Conservation (phyloP, 2,888 invertebrate species). For the Carterocephalus palaemon region DNA sequence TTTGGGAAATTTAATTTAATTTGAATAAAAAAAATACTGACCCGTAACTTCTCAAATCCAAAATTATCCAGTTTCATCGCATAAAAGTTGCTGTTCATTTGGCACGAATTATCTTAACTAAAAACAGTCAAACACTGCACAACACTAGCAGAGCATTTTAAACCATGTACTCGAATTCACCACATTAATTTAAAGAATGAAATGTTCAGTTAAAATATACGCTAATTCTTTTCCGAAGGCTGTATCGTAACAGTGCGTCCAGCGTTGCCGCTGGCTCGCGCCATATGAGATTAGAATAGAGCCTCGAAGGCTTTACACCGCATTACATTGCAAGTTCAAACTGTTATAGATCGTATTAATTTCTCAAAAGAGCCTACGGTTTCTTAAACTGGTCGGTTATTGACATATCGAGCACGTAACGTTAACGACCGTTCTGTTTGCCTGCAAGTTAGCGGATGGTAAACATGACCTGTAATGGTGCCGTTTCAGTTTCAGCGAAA, state of each 20-base stretch:
- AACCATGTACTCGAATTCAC: constrained; percentile 1
- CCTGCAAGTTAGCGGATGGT: constrained; percentile 45
- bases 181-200: constrained; percentile 8
- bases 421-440: constrained; percentile 60
- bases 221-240: constrained; percentile 42
- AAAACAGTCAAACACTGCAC: constrained; percentile 21
- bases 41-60: constrained; percentile 73
- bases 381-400: constrained; percentile 47
- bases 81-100: constrained; percentile 32
- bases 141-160: constrained; percentile 22
- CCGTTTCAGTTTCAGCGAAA: constrained; percentile 3
- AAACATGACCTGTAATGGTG: constrained; percentile 23
- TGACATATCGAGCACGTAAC: constrained; percentile 41
- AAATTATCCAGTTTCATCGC: constrained; percentile 73
- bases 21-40: constrained; percentile 31
- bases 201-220: not conserved
- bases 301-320: constrained; percentile 39
- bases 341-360: constrained; percentile 41
- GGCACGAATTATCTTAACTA: constrained; percentile 22
- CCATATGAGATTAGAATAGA: constrained; percentile 54
- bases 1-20: no score
- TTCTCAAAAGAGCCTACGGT: constrained; percentile 41
- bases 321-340: constrained; percentile 56
- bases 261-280: constrained; percentile 58
- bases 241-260: constrained; percentile 59